Conservation (phyloP, 2,113 vertebrate genomes). For the Leuciscus idus region DNA sequence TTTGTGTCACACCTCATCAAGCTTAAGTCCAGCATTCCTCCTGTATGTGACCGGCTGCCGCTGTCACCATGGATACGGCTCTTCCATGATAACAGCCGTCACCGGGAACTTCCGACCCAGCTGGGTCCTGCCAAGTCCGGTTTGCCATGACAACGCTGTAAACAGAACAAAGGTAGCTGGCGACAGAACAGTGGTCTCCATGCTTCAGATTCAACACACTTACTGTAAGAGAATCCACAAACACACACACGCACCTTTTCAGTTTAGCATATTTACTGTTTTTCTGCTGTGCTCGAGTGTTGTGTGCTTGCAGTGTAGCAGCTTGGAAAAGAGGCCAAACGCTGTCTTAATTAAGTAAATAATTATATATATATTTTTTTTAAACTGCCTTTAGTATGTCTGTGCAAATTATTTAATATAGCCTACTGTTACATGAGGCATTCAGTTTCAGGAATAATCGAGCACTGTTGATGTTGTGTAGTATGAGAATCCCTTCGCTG, state of each 20-base stretch:
- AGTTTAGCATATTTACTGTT: background rate
- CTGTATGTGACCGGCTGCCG: slow-evolving; percentile 68
- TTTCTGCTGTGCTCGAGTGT: background rate
- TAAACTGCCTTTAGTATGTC: background rate
- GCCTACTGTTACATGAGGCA: background rate
- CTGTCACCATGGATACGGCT: slow-evolving; percentile 62
- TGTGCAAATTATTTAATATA: background rate
- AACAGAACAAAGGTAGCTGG: slow-evolving; percentile 61
- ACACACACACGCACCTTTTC: background rate
- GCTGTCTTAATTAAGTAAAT: background rate
- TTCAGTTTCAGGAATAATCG: background rate
- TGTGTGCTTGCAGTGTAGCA: no score
- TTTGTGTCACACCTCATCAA: background rate
- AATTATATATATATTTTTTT: no score
- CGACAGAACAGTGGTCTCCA: background rate
- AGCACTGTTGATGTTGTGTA: background rate
- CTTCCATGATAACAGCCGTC: slow-evolving; percentile 53
- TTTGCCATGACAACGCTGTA: slow-evolving; percentile 66
- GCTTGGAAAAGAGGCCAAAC: no score
- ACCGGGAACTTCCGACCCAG: slow-evolving; percentile 62
- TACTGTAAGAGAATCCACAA: background rate
- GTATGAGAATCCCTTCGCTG: background rate
- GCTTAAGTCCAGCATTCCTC: background rate
- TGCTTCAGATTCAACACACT: slow-evolving; percentile 18
- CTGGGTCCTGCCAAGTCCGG: slow-evolving; percentile 54